Evolutionary conservation across 1,140 invertebrate species (phyloP).

Genomic region (Drosophila subobscura): DNA sequence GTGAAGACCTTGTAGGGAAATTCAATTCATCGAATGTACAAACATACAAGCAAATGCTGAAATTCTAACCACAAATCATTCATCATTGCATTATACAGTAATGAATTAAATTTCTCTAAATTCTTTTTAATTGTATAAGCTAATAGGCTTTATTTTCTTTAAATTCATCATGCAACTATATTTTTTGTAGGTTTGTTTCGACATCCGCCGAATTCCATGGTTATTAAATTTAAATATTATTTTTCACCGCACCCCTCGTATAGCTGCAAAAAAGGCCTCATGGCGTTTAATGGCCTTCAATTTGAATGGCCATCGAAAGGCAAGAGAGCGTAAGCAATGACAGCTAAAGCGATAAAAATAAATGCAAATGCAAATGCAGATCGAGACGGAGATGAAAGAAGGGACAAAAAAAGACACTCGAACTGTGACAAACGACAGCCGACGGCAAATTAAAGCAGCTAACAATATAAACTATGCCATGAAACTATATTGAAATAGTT

Average conservation of each 20-base stretch:
- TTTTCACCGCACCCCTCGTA: background rate
- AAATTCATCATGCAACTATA: background rate
- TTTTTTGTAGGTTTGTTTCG: constrained; percentile 7
- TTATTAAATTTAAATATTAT: constrained; percentile 30
- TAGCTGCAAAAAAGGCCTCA: background rate
- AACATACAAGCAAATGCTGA: too few species aligned
- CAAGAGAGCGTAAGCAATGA: constrained; percentile 5
- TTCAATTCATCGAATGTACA: too few species aligned
- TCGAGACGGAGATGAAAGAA: background rate
- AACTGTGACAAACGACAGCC: constrained; percentile 17
- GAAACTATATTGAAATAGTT: constrained; percentile 38
- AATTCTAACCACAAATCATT: too few species aligned
- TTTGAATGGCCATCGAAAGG: constrained; percentile 6
- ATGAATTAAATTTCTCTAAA: background rate
- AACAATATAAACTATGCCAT: constrained; percentile 28
- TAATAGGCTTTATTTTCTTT: background rate
- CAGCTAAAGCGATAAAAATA: constrained; percentile 20
- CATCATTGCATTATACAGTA: too few species aligned
- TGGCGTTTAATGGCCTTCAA: constrained; percentile 7
- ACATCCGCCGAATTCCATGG: background rate
- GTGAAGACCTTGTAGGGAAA: too few species aligned
- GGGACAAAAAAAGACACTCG: background rate
- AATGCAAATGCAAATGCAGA: constrained; percentile 12
- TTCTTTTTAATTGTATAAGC: background rate
- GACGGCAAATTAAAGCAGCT: constrained; percentile 29